Evolutionary conservation across 2,888 invertebrate species (phyloP).

Genomic region (Meandrusa payeni): DNA sequence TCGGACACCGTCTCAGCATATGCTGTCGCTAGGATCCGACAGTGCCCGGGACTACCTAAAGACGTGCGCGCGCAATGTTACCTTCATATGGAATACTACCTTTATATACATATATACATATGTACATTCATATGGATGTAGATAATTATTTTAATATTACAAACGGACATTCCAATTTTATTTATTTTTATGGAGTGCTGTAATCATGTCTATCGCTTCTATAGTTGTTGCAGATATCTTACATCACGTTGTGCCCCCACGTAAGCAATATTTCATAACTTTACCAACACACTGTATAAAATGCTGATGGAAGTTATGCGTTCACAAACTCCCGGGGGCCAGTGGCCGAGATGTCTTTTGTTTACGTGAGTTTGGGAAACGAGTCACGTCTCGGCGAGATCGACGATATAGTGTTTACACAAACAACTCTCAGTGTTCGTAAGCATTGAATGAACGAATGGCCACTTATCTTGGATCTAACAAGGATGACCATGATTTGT

Average conservation of each 20-base stretch:
- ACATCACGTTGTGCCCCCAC: not conserved
- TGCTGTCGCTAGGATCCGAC: too few species aligned
- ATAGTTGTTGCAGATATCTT: too few species aligned
- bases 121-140: too few species aligned
- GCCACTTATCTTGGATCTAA: constrained; percentile 3
- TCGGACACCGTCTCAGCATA: too few species aligned
- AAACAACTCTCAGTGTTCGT: constrained; percentile 13
- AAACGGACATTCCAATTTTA: too few species aligned
- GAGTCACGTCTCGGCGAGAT: constrained; percentile 25
- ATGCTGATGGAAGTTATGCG: constrained; percentile 1
- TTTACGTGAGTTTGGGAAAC: constrained; percentile 19
- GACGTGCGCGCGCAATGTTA: too few species aligned
- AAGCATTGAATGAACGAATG: constrained; percentile 12
- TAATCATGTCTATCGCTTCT: not conserved
- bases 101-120: too few species aligned
- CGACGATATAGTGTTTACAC: constrained; percentile 24
- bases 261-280: constrained; percentile 1
- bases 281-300: constrained; percentile 1
- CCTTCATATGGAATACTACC: too few species aligned
- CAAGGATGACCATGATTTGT: constrained; percentile 2
- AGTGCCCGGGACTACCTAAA: too few species aligned
- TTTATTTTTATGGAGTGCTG: not conserved
- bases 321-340: constrained; percentile 5
- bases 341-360: constrained; percentile 16
- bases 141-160: too few species aligned